Evolutionary conservation across 1,140 invertebrate genomes (phyloP).

Genomic region (Cyrtorhinus lividipennis): DNA sequence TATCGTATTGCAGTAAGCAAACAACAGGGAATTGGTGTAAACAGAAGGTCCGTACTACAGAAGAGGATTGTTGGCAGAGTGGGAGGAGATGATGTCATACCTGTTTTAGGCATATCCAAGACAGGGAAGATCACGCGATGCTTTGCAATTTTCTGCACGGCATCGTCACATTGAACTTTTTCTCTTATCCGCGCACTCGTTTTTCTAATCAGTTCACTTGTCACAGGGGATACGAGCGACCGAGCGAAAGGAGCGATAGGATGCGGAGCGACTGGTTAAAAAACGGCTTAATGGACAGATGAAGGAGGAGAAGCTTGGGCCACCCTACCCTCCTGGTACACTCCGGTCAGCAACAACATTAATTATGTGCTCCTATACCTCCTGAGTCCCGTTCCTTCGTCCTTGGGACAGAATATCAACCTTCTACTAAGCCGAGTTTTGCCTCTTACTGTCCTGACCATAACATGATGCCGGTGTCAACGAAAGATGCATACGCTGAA

Average conservation of each 20-base stretch:
- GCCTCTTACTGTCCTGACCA: neutral
- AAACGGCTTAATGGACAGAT: slow-evolving; percentile 5
- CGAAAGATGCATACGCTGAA: no score
- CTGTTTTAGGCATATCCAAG: neutral
- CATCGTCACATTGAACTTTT: neutral
- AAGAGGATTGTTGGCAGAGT: no score
- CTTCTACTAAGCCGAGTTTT: neutral
- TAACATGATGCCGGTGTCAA: neutral
- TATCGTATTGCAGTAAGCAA: no score
- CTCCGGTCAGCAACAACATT: slow-evolving; percentile 9
- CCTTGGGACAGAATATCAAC: neutral
- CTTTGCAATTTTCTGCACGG: neutral
- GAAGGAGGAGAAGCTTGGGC: neutral
- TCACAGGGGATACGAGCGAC: neutral
- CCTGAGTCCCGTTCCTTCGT: slow-evolving; percentile 4
- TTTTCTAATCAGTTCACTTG: neutral
- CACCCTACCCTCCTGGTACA: slow-evolving; percentile 7
- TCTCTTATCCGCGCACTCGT: neutral
- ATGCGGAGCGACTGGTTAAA: slow-evolving; percentile 7
- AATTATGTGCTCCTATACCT: slow-evolving; percentile 5
- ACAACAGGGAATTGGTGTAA: no score
- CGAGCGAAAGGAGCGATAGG: neutral
- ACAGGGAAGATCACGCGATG: neutral
- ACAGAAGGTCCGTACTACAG: no score
- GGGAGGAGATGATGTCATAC: neutral